phyloP scores from a whole-genome alignment of 2,888 invertebrate genomes.

The Tipula lateralis region DNA sequence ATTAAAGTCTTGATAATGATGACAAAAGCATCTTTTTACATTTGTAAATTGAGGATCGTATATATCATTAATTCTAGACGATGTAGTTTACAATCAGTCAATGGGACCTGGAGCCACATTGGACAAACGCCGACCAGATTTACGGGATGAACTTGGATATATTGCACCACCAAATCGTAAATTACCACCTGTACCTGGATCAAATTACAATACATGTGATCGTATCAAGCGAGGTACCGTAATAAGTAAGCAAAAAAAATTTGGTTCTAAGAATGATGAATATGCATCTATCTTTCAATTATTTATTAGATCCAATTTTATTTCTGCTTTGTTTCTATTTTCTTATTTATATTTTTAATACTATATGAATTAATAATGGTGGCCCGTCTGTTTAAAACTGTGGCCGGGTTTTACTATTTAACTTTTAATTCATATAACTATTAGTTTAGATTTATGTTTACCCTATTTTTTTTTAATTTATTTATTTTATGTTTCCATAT shows the following conservation, averaged over 20 bases:
- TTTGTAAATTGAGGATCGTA: constrained; percentile 42
- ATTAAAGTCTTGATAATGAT: constrained; percentile 34
- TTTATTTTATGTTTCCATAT: constrained; percentile 30
- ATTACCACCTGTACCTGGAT: constrained; percentile 86
- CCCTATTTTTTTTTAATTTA: constrained; percentile 13
- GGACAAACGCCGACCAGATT: constrained; percentile 76
- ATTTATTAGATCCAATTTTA: constrained; percentile 8
- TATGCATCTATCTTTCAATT: neutral
- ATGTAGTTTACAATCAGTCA: constrained; percentile 86
- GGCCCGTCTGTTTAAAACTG: constrained; percentile 43
- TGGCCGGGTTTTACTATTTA: neutral
- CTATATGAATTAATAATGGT: constrained; percentile 33
- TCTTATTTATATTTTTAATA: neutral
- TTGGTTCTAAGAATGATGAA: constrained; percentile 29
- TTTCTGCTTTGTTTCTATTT: constrained; percentile 25
- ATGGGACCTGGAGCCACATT: constrained; percentile 67
- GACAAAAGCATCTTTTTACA: constrained; percentile 50
- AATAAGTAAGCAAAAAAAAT: constrained; percentile 65
- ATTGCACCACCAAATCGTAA: constrained; percentile 91
- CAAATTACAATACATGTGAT: constrained; percentile 91
- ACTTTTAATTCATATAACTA: neutral
- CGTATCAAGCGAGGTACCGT: constrained; percentile 90
- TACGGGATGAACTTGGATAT: constrained; percentile 85
- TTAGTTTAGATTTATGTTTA: constrained; percentile 2
- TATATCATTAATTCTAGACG: constrained; percentile 59